phyloP scores from a whole-genome alignment of 1,140 invertebrate genomes.

The Palaemon carinicauda region DNA sequence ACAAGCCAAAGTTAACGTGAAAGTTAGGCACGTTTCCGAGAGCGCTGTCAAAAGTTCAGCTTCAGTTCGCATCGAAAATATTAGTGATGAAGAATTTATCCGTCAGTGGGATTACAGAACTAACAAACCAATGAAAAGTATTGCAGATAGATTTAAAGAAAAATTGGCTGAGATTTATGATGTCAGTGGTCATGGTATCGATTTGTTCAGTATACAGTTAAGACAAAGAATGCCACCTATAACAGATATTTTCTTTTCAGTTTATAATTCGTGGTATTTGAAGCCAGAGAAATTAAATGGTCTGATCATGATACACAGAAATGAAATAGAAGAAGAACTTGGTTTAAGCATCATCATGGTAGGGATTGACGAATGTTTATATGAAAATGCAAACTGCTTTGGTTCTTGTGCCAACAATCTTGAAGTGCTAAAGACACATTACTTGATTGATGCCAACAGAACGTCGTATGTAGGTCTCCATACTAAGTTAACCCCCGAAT shows the following conservation, averaged over 20 bases:
- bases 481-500: constrained; percentile 84
- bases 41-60: constrained; percentile 95
- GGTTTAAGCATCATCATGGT: constrained; percentile 97
- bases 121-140: constrained; percentile 83
- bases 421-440: constrained; percentile 87
- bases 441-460: constrained; percentile 96
- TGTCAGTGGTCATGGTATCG: constrained; percentile 87
- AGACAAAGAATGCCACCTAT: constrained; percentile 85
- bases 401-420: constrained; percentile 93
- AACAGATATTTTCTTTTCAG: constrained; percentile 92
- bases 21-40: constrained; percentile 91
- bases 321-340: constrained; percentile 86
- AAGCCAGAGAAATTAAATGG: constrained; percentile 93
- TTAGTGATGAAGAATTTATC: constrained; percentile 95
- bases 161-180: constrained; percentile 80
- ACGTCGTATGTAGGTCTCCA: constrained; percentile 92
- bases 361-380: constrained; percentile 95
- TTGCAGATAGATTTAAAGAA: constrained; percentile 86
- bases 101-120: constrained; percentile 91
- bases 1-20: constrained; percentile 87
- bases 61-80: constrained; percentile 90
- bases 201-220: constrained; percentile 93
- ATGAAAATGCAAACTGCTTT: constrained; percentile 94
- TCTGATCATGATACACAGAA: constrained; percentile 84
- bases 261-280: constrained; percentile 94